These are phyloP conservation scores for Quiscalus mexicanus DNA, from an alignment of 2,113 vertebrate genomes.

Conservation along the genomic window DNA sequence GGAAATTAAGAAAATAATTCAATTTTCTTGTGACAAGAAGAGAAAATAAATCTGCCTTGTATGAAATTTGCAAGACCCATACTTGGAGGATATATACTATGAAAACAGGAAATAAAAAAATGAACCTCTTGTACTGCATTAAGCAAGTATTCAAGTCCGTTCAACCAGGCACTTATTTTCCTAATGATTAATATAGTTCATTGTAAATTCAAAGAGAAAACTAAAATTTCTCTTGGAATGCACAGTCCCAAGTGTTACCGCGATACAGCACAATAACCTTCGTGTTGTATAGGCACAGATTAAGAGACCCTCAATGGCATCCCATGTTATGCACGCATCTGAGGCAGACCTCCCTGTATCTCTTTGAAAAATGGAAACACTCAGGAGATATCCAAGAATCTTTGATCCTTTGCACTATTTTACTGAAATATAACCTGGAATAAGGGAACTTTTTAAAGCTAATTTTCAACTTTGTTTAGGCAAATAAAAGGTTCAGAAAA, in stretches of 20 bases:
- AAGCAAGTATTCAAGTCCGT: not conserved
- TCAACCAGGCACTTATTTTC: not conserved
- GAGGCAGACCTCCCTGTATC: not conserved
- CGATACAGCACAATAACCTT: not conserved
- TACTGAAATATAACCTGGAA: not conserved
- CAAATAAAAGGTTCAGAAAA: not conserved
- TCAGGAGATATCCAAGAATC: not conserved
- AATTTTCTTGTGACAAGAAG: not conserved
- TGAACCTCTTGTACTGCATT: not conserved
- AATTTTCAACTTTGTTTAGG: not conserved
- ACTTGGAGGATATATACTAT: not conserved
- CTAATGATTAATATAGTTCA: not conserved
- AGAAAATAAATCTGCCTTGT: not conserved
- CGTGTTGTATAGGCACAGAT: not conserved
- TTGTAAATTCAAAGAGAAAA: not conserved
- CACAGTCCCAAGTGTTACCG: not conserved
- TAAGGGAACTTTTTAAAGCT: not conserved
- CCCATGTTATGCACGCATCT: rapidly evolving
- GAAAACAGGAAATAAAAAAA: not conserved
- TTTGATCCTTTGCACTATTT: not conserved
- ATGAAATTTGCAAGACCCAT: not conserved
- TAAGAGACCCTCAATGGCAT: not conserved
- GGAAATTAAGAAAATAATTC: not conserved
- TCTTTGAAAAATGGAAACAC: not conserved
- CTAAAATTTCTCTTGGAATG: not conserved